Percentiles rank a stretch among this genome's conserved stretches.
Evolutionary conservation across 2,888 invertebrate species (phyloP).

Genomic region (Piscicola geometra): DNA sequence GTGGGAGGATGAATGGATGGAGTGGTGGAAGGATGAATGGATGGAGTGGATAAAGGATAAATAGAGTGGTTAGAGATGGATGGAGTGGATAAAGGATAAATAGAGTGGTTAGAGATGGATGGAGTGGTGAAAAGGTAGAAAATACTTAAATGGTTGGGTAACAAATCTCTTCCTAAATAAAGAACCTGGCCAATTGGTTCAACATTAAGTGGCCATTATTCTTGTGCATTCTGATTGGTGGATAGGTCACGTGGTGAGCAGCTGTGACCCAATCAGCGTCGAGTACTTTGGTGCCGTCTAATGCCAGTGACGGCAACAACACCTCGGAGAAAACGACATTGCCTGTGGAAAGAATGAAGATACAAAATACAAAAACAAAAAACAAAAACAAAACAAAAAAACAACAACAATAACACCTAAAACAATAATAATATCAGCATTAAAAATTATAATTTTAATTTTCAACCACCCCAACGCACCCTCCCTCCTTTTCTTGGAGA

Average conservation of each 20-base stretch:
- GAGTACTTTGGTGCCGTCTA: slow-evolving; percentile 73
- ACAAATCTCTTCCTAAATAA: no score
- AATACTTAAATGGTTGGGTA: no score
- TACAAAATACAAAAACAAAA: no score
- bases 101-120: no score
- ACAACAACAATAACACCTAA: neutral
- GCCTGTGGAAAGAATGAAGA: slow-evolving; percentile 54
- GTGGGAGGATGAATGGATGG: no score
- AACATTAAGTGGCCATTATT: slow-evolving; percentile 78
- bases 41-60: no score
- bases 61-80: no score
- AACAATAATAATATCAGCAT: neutral
- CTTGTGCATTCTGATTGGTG: slow-evolving; percentile 84
- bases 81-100: no score
- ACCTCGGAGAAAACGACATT: slow-evolving; percentile 83
- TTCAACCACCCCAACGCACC: slow-evolving; percentile 48
- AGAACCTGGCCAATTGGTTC: slow-evolving; percentile 77
- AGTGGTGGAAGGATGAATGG: no score
- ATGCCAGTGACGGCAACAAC: slow-evolving; percentile 73
- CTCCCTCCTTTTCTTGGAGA: slow-evolving; percentile 64
- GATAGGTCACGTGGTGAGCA: slow-evolving; percentile 87
- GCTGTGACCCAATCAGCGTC: slow-evolving; percentile 86
- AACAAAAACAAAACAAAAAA: neutral
- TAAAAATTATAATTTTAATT: neutral
- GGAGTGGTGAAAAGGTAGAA: no score